A percentile compares a stretch with the other conserved stretches of the same genome.
phyloP scores from a whole-genome alignment of 2,797 vertebrate species.

The Myotis findleyi region DNA sequence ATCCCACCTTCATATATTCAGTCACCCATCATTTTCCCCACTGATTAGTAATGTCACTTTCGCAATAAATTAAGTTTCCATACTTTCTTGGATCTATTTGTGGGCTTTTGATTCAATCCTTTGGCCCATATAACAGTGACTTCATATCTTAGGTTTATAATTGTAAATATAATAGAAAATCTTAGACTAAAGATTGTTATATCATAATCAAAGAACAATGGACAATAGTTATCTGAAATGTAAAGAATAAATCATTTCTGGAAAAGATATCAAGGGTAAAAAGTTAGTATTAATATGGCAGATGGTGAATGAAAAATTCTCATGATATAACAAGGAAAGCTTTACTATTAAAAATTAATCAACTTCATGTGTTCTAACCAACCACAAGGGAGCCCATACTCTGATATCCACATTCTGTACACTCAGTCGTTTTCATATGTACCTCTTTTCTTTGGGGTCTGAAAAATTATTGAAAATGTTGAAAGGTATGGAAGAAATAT shows the following conservation, averaged over 20 bases:
- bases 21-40: background rate
- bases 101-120: background rate
- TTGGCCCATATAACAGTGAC: background rate
- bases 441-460: background rate
- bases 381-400: background rate
- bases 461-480: slow-evolving; percentile 41
- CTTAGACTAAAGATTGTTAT: background rate
- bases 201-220: background rate
- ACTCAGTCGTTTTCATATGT: background rate
- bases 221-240: background rate
- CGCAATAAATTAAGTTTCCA: background rate
- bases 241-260: background rate
- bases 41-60: background rate
- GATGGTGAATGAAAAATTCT: background rate
- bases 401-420: background rate
- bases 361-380: background rate
- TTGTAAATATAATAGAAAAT: background rate
- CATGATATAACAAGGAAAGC: background rate
- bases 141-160: background rate
- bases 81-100: background rate
- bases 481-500: slow-evolving; percentile 5
- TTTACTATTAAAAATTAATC: background rate
- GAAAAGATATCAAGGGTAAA: background rate
- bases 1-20: background rate
- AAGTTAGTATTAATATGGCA: background rate